Base-by-base conservation (phyloP, 2,888 invertebrate genomes). In the Tetheella fluctuosa region DNA sequence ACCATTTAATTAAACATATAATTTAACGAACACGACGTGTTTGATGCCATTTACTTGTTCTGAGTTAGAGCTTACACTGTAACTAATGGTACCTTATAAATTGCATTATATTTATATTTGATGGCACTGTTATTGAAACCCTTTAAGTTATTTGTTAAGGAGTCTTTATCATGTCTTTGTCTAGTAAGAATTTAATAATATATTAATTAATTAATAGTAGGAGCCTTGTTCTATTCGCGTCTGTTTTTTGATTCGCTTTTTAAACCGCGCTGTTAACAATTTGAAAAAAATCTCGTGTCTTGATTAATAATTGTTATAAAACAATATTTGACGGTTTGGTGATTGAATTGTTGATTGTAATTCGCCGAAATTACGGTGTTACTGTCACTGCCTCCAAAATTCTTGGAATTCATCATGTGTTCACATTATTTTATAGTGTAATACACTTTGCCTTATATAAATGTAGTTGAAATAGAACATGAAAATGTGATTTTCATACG, bases 151-250 rank as follows among this genome's bases (percentile, higher is more conserved):
- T 88, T 91, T 89, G 91, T 93, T 92, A 90, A 90, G 90, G 83
- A 89, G 84, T 90, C 89, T 91, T 90, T 91, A 91, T 91, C 91
- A 85, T 88, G 89, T 91, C 90, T 91, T 89, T 91, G 89, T 89
- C 86, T 90, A 87, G 86, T 92, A 91, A 91, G 91, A 91, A 88
- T 91, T 90, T 91, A 90, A 89, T 89, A 91, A 25, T 90, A 89
- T 89, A 88, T 86, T 55, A 55, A 88, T 86, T 86, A 88, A 86
- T 87, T 83, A 83, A 86, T 85, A 74, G 82, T 91, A 89, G 86
- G 81, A 88, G 90, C 89, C 88, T 90, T 84, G 88, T 90, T 89
- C 88, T 83, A 87, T 84, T 85, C 81, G 86, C 84, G 85, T 84
- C 81, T 86, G 83, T 89, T 87, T 34, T n/a, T 84, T 79, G 80